These are phyloP conservation scores for Poecilia gillii DNA, from an alignment of 2,797 vertebrate genomes.

Conservation along the genomic window DNA sequence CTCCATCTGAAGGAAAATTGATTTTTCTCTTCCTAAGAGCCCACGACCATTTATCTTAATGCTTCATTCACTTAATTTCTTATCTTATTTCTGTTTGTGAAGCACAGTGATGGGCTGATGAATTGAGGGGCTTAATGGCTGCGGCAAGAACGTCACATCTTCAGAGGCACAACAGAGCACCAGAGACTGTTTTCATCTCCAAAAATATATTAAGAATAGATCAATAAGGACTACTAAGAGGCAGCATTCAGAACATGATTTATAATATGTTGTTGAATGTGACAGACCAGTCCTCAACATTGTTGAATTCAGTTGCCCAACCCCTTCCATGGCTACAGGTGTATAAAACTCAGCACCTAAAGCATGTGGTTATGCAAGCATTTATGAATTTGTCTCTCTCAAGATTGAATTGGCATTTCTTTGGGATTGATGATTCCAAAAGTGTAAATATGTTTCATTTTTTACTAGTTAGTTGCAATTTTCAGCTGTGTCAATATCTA, in stretches of 20 bases:
- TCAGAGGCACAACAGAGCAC: background rate
- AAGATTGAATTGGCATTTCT: too few species aligned
- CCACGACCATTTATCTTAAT: background rate
- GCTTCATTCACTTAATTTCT: background rate
- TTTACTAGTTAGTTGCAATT: too few species aligned
- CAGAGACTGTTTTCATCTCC: background rate
- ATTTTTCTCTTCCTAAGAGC: constrained; percentile 14
- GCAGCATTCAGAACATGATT: background rate
- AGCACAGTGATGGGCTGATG: background rate
- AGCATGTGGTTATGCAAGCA: background rate
- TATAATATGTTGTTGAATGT: background rate
- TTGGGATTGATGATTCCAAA: too few species aligned
- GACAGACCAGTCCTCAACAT: background rate
- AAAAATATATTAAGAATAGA: background rate
- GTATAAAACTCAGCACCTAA: background rate
- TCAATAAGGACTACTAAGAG: background rate
- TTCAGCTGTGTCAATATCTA: too few species aligned
- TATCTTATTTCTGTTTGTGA: constrained; percentile 4
- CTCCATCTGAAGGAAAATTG: constrained; percentile 18
- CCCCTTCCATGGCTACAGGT: background rate
- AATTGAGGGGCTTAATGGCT: constrained; percentile 12
- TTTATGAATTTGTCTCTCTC: background rate
- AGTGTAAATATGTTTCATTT: too few species aligned
- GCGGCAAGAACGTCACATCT: background rate
- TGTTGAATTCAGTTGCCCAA: background rate